These are phyloP conservation scores for Thecophora atra DNA, from an alignment of 2,888 invertebrate species.

Conservation along the genomic window DNA sequence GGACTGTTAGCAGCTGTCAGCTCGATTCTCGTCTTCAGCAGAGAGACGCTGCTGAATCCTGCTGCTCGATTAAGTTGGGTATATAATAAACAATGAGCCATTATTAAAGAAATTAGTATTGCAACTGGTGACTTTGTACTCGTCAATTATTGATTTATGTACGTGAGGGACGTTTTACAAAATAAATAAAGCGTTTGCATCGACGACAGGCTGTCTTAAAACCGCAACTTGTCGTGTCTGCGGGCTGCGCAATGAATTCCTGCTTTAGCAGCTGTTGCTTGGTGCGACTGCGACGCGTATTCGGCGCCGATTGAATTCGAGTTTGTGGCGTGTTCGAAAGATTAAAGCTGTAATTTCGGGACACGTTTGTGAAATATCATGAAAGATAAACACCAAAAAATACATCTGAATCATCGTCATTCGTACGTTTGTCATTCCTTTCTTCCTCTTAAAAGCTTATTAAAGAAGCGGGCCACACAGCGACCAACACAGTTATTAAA, in stretches of 20 bases:
- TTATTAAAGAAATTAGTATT: slow-evolving; percentile 21
- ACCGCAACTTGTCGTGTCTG: slow-evolving; percentile 22
- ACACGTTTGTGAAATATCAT: background rate
- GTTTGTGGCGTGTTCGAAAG: slow-evolving; percentile 11
- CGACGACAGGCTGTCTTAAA: slow-evolving; percentile 36
- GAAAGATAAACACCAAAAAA: slow-evolving; percentile 16
- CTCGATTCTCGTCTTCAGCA: no score
- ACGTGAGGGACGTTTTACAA: background rate
- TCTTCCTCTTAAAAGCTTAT: slow-evolving; percentile 6
- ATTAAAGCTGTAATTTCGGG: slow-evolving; percentile 11
- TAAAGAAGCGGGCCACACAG: slow-evolving; percentile 14
- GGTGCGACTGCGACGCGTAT: background rate
- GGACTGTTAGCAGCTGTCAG: background rate
- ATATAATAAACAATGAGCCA: background rate
- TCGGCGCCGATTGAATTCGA: slow-evolving; percentile 51
- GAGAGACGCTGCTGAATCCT: no score
- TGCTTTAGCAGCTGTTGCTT: background rate
- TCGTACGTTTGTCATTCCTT: slow-evolving; percentile 20
- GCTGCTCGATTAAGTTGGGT: background rate
- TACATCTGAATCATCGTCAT: slow-evolving; percentile 37
- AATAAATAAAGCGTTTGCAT: background rate
- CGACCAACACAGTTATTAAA: slow-evolving; percentile 9
- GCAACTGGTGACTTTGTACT: background rate
- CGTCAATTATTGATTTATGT: slow-evolving; percentile 6
- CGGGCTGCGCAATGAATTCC: background rate